Conservation (phyloP, 2,888 invertebrate genomes). For the Pristionchus arcanus region DNA sequence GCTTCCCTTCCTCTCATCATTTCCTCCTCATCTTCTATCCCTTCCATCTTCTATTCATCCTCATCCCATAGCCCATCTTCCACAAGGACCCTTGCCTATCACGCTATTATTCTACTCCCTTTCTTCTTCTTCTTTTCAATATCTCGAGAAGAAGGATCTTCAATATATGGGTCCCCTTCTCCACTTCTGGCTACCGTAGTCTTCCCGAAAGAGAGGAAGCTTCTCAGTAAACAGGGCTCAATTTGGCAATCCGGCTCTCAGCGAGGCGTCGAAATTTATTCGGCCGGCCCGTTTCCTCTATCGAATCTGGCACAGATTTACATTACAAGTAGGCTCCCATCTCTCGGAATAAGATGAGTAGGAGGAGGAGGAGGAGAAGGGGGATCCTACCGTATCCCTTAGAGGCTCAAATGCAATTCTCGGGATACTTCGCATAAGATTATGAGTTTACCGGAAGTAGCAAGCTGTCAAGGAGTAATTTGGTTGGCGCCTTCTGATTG, state of each 20-base stretch:
- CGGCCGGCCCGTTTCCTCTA: conserved; percentile 11
- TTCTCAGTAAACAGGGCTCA: conserved; percentile 44
- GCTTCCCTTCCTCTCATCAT: neutral
- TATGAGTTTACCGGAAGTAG: neutral
- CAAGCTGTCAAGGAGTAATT: neutral
- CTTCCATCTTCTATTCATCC: neutral
- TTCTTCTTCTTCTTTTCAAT: conserved; percentile 35
- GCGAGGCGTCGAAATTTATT: neutral
- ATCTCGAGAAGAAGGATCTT: conserved; percentile 2
- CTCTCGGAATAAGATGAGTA: neutral
- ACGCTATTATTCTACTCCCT: conserved; percentile 44
- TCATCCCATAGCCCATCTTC: neutral
- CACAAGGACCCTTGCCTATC: conserved; percentile 33
- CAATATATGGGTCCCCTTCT: conserved; percentile 18
- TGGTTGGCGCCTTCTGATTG: neutral
- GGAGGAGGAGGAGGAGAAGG: neutral
- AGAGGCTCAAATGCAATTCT: neutral
- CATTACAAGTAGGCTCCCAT: conserved; percentile 49
- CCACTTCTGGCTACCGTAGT: neutral
- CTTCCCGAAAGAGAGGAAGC: neutral
- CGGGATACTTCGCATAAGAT: neutral
- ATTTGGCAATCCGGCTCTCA: conserved; percentile 21
- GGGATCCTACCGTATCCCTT: conserved; percentile 41
- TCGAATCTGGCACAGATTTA: conserved; percentile 24
- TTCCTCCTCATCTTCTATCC: neutral